phyloP scores from a whole-genome alignment of 2,888 invertebrate genomes.

The Drosophila birchii region DNA sequence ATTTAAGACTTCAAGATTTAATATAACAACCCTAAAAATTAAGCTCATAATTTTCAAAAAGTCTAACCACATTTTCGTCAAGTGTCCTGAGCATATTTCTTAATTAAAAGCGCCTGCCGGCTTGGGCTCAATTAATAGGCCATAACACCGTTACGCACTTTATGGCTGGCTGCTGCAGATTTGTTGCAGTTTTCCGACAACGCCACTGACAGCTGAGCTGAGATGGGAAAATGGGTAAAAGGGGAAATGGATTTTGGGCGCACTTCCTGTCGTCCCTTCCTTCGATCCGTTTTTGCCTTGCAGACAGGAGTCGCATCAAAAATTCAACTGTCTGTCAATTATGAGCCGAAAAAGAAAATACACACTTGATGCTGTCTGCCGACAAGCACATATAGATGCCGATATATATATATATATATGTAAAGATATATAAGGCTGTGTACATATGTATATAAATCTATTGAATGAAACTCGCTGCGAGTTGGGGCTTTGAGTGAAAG shows the following conservation, averaged over 20 bases:
- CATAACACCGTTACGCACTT: conserved; percentile 59
- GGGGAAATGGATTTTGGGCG: conserved; percentile 25
- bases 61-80: neutral
- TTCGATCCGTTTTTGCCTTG: conserved; percentile 6
- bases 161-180: conserved; percentile 31
- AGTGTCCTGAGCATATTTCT: conserved; percentile 44
- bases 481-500: conserved; percentile 67
- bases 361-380: conserved; percentile 59
- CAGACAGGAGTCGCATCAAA: conserved; percentile 66
- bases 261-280: conserved; percentile 13
- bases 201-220: conserved; percentile 15
- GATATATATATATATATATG: conserved; percentile 8
- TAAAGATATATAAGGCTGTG: neutral
- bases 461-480: conserved; percentile 64
- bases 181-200: conserved; percentile 17
- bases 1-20: neutral
- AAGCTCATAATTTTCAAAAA: neutral
- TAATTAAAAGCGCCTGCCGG: conserved; percentile 65
- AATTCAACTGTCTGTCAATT: conserved; percentile 74
- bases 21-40: neutral
- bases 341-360: conserved; percentile 58
- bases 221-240: conserved; percentile 8
- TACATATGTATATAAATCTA: conserved; percentile 52
- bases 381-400: conserved; percentile 24
- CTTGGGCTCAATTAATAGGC: conserved; percentile 60